These are phyloP conservation scores for Oceanodroma tethys DNA, from an alignment of 2,113 vertebrate species.

Conservation along the genomic window DNA sequence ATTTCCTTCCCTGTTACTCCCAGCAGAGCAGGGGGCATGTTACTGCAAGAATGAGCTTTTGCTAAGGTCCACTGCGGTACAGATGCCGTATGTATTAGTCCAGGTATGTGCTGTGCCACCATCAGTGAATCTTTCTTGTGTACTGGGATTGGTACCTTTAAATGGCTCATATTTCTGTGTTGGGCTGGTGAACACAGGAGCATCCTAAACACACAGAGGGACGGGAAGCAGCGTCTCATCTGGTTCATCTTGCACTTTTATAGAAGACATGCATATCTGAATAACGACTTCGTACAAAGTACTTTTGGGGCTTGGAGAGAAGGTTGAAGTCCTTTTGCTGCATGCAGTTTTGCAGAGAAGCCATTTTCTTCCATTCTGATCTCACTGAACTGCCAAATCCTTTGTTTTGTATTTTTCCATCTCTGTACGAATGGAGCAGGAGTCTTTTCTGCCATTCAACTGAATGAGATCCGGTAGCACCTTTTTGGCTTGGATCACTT, in stretches of 20 bases:
- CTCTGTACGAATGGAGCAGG: not conserved
- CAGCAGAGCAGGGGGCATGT: not conserved
- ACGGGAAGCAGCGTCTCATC: not conserved
- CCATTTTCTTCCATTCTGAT: not conserved
- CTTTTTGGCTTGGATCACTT: not conserved
- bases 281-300: not conserved
- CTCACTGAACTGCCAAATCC: not conserved
- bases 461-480: not conserved
- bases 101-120: not conserved
- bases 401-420: not conserved
- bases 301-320: not conserved
- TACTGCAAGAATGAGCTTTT: not conserved
- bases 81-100: too few species aligned
- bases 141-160: not conserved
- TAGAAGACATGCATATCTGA: not conserved
- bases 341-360: not conserved
- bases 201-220: not conserved
- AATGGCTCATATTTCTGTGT: not conserved
- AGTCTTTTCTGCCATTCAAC: not conserved
- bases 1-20: not conserved
- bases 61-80: too few species aligned
- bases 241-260: not conserved
- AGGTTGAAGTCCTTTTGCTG: not conserved
- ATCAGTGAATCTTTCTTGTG: not conserved
- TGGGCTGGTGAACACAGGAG: not conserved